Evolutionary conservation across 1,140 invertebrate genomes (phyloP).

Genomic region (Sinella curviseta): DNA sequence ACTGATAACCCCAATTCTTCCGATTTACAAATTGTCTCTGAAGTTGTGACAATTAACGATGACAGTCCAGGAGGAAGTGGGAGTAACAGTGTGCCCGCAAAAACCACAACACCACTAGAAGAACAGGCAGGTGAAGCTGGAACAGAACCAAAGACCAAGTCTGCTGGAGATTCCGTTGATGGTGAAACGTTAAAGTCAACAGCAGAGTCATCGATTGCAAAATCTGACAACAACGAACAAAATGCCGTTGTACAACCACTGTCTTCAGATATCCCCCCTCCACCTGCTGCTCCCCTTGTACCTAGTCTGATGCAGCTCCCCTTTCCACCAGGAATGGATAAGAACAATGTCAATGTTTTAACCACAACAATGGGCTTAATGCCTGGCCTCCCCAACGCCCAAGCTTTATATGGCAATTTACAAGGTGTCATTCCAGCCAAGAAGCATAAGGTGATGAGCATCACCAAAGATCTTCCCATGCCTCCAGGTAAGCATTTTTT

Average conservation of each 20-base stretch:
- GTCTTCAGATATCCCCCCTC: background rate
- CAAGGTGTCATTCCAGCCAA: background rate
- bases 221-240: background rate
- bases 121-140: background rate
- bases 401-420: conserved; percentile 28
- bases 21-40: conserved; percentile 5
- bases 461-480: conserved; percentile 83
- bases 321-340: conserved; percentile 79
- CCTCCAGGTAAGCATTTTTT: conserved; percentile 67
- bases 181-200: conserved; percentile 36
- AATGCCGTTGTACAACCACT: too few species aligned
- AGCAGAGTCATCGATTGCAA: background rate
- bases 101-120: background rate
- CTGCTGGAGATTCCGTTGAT: background rate
- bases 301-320: conserved; percentile 68
- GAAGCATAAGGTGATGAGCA: conserved; percentile 34
- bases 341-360: conserved; percentile 55
- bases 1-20: conserved; percentile 19
- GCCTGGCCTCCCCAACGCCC: conserved; percentile 35
- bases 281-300: conserved; percentile 31
- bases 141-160: background rate
- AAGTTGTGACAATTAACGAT: conserved; percentile 56
- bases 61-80: conserved; percentile 56
- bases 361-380: conserved; percentile 32
- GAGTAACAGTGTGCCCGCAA: conserved; percentile 35